Evolutionary conservation across 2,113 vertebrate genomes (phyloP), one percentile per base, ranked within the genome.

Genomic region (Burhinus bistriatus): DNA sequence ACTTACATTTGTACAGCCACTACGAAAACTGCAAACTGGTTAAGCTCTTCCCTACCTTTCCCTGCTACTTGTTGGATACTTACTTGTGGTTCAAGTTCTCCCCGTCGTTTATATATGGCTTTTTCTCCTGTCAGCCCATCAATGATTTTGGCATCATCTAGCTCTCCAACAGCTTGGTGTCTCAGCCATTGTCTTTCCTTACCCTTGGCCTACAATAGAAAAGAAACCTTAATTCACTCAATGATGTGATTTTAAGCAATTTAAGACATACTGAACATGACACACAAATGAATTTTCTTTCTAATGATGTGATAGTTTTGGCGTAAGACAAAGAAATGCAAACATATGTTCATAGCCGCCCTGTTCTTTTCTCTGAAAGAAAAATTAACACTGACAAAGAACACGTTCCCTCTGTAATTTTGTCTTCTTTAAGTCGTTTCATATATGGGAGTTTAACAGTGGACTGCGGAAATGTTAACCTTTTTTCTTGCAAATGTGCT

Each of bases 91-190:
- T 99, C 99, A 97, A 98, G 97, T 51, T 99, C 99, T 88, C 98
- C 99, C 49, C 99, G 98, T 54, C 99, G 99, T 96, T 99, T 99
- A 93, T 99, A 99, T 90, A 99, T 99, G 40, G 99, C 96, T 97
- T 99, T 99, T 97, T 99, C 99, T 97, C 99, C 99, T 4, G 99
- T 98, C 93, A 99, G 97, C 4, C 99, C 99, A 47, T 99, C 99
- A 21, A 99, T 99, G 95, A 99, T 99, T 97, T 99, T 99, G 68
- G 99, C 98, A 70, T 99, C 99, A 64, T 99, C 99, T 47, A 99
- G 97, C 62, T 99, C 99, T 82, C 99, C 99, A 76, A 99, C 96
- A 40, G 99, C 98, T 97, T 99, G 99, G 96, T 99, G 99, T 97
- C 98, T 99, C 57, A 99, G 93, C 99, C 99, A 99, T 57, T 99